These are phyloP conservation scores for Genyomyrus donnyi DNA, from an alignment of 2,113 vertebrate genomes.

Conservation along the genomic window DNA sequence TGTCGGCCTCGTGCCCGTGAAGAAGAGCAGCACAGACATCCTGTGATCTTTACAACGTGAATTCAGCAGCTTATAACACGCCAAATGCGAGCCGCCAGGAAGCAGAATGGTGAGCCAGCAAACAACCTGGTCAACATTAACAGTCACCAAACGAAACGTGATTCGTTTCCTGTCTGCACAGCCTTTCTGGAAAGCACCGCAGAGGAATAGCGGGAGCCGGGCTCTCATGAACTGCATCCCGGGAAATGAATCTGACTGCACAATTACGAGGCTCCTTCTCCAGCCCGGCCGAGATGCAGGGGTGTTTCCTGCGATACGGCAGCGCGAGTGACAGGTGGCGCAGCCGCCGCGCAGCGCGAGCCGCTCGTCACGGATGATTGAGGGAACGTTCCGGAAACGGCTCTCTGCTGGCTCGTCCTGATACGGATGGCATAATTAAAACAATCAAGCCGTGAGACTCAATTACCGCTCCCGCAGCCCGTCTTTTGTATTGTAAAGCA, in stretches of 20 bases:
- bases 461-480: neutral
- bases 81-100: neutral
- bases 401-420: neutral
- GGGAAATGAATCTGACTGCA: neutral
- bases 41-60: neutral
- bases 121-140: neutral
- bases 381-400: conserved; percentile 2
- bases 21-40: neutral
- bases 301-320: neutral
- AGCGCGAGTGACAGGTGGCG: neutral
- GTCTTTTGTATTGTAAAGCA: neutral
- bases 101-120: neutral
- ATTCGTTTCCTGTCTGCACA: neutral
- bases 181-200: neutral
- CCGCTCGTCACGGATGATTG: neutral
- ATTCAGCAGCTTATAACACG: neutral
- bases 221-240: neutral
- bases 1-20: neutral
- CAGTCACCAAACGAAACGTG: neutral
- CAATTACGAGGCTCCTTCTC: neutral
- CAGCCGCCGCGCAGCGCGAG: neutral
- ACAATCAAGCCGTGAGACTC: conserved; percentile 4
- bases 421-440: conserved; percentile 11
- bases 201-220: neutral
- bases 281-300: neutral